Evolutionary conservation across 2,797 vertebrate species (phyloP).

Genomic region (Hippocampus kuda): DNA sequence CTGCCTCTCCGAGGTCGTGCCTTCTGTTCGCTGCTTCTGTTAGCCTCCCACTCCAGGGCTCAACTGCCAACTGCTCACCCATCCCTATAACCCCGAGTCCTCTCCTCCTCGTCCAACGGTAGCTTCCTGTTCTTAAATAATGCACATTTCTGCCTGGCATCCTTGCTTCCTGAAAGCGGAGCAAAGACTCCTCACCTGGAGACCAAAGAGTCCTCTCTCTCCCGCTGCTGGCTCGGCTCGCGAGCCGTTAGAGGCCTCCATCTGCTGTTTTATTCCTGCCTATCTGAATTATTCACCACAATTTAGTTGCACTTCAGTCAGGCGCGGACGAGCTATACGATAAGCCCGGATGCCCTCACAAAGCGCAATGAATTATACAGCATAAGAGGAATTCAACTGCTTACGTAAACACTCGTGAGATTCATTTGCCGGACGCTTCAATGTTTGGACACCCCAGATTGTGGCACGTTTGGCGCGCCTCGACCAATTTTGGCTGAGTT

Average conservation of each 20-base stretch:
- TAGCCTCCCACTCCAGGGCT: slow-evolving; percentile 52
- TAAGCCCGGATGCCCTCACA: slow-evolving; percentile 53
- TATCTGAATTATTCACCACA: slow-evolving; percentile 67
- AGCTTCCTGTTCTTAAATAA: slow-evolving; percentile 57
- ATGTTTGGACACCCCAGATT: not conserved
- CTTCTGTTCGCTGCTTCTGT: slow-evolving; percentile 64
- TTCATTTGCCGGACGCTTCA: slow-evolving; percentile 38
- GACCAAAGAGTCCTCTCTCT: slow-evolving; percentile 43
- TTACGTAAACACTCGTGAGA: slow-evolving; percentile 62
- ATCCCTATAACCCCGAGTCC: slow-evolving; percentile 28
- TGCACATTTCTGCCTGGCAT: slow-evolving; percentile 50
- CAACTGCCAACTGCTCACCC: slow-evolving; percentile 50
- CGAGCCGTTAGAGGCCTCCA: slow-evolving; percentile 32
- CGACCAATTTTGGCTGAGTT: not conserved
- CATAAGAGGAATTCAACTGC: slow-evolving; percentile 61
- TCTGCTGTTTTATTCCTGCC: slow-evolving; percentile 66
- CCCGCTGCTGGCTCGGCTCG: slow-evolving; percentile 29
- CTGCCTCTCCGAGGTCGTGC: slow-evolving; percentile 47
- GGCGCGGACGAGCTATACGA: slow-evolving; percentile 60
- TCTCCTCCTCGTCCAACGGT: slow-evolving; percentile 39
- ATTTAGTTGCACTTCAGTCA: slow-evolving; percentile 65
- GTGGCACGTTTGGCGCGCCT: not conserved
- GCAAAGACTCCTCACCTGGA: slow-evolving; percentile 55
- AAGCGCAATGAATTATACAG: slow-evolving; percentile 65
- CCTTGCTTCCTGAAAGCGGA: slow-evolving; percentile 41